phyloP scores from a whole-genome alignment of 2,888 invertebrate species.

The Diploptera punctata region DNA sequence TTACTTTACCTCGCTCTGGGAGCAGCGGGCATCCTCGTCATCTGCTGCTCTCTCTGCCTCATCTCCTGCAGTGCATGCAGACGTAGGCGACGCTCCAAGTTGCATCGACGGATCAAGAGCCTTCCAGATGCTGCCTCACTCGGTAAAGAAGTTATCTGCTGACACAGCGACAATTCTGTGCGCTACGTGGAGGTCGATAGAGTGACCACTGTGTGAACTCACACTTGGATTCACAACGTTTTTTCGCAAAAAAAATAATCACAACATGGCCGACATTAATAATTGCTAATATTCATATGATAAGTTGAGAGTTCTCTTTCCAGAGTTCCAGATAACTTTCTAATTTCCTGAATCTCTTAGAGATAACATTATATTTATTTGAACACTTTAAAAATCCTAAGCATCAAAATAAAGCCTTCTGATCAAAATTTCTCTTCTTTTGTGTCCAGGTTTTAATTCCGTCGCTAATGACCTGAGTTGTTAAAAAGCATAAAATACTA shows the following conservation, averaged over 20 bases:
- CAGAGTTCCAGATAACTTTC: too few relatives aligned
- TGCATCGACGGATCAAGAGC: conserved; percentile 59
- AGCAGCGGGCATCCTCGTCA: conserved; percentile 51
- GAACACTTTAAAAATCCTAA: too few relatives aligned
- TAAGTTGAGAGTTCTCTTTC: too few relatives aligned
- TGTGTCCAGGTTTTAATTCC: too few relatives aligned
- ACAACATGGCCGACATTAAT: conserved; percentile 22
- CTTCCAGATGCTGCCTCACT: conserved; percentile 42
- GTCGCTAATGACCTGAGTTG: too few relatives aligned
- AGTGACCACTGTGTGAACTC: conserved; percentile 84
- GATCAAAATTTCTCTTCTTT: too few relatives aligned
- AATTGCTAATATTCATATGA: too few relatives aligned
- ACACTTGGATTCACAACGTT: background rate
- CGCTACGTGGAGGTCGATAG: conserved; percentile 90
- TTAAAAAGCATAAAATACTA: too few relatives aligned
- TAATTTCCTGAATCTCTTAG: too few relatives aligned
- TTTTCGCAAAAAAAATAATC: too few relatives aligned
- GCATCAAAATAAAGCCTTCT: too few relatives aligned
- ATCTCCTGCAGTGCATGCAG: conserved; percentile 43
- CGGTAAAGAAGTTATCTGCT: conserved; percentile 86
- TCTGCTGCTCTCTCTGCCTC: conserved; percentile 49
- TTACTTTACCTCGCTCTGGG: conserved; percentile 70
- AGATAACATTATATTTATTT: too few relatives aligned
- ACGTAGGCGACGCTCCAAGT: conserved; percentile 48
- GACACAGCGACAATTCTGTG: conserved; percentile 95